A percentile compares a stretch with the other conserved stretches of the same genome.
Conservation (phyloP, 2,888 invertebrate genomes). For the Clitarchus hookeri region DNA sequence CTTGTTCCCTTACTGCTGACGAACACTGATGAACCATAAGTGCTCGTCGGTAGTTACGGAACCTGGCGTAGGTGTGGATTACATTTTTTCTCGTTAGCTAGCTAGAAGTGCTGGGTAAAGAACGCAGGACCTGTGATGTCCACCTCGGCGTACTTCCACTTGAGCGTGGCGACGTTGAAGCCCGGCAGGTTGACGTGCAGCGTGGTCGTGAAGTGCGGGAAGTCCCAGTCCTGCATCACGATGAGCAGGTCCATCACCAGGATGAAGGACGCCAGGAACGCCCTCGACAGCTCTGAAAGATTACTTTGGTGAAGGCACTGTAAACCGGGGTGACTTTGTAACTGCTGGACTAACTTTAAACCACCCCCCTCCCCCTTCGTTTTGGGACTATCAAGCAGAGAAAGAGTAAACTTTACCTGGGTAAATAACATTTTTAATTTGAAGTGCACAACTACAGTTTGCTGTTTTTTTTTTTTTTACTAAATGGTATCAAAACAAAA, state of each 20-base stretch:
- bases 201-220: conserved; percentile 58
- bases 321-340: background rate
- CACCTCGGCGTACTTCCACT: conserved; percentile 53
- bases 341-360: too few relatives aligned
- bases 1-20: too few relatives aligned
- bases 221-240: conserved; percentile 61
- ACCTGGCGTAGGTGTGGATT: too few relatives aligned
- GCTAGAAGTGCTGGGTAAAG: too few relatives aligned
- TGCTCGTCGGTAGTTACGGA: too few relatives aligned
- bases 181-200: conserved; percentile 59
- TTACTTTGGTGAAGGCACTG: background rate
- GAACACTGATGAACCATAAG: too few relatives aligned
- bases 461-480: too few relatives aligned
- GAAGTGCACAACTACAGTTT: too few relatives aligned
- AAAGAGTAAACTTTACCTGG: too few relatives aligned
- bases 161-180: conserved; percentile 49
- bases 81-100: too few relatives aligned
- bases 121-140: conserved; percentile 54
- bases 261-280: conserved; percentile 58
- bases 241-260: conserved; percentile 59
- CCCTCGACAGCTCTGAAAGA: conserved; percentile 54
- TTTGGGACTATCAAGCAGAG: background rate
- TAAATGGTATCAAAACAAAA: too few relatives aligned
- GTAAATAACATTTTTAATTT: too few relatives aligned
- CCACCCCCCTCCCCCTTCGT: background rate